phyloP scores from a whole-genome alignment of 1,140 invertebrate species.

The Stenopsyche tienmushanensis region DNA sequence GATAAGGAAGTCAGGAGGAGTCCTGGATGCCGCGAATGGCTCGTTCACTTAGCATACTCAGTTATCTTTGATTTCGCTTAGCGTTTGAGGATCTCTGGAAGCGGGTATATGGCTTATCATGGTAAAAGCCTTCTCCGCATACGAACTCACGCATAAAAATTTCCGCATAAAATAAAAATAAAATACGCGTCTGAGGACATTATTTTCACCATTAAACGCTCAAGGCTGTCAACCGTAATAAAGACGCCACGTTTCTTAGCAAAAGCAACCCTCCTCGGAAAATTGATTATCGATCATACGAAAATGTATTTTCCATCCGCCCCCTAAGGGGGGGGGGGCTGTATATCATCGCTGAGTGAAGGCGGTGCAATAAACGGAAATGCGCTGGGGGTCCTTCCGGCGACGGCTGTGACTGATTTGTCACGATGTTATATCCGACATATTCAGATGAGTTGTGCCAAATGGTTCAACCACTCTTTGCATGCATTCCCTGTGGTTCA shows the following conservation, averaged over 20 bases:
- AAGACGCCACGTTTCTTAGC: slow-evolving; percentile 5
- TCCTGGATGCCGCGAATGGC: no score
- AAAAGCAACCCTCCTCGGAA: background rate
- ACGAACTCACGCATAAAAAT: slow-evolving; percentile 28
- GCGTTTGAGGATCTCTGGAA: background rate
- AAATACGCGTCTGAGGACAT: slow-evolving; percentile 29
- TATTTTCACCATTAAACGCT: slow-evolving; percentile 28
- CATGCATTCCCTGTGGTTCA: no score
- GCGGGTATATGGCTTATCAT: slow-evolving; percentile 19
- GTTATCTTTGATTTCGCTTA: no score
- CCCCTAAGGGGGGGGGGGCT: no score
- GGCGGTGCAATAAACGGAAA: background rate
- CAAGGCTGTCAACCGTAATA: slow-evolving; percentile 26
- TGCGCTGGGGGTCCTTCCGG: background rate
- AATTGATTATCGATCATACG: slow-evolving; percentile 22
- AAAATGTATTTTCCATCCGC: background rate
- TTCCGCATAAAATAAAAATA: slow-evolving; percentile 31
- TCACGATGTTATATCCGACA: background rate
- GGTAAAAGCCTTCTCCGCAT: slow-evolving; percentile 23
- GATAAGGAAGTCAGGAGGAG: no score
- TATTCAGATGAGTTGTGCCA: no score
- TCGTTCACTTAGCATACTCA: no score
- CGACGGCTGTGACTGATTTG: background rate
- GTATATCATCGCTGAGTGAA: background rate
- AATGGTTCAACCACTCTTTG: no score